Base-by-base conservation (phyloP, 1,140 invertebrate genomes). In the Bombus soroeensis region DNA sequence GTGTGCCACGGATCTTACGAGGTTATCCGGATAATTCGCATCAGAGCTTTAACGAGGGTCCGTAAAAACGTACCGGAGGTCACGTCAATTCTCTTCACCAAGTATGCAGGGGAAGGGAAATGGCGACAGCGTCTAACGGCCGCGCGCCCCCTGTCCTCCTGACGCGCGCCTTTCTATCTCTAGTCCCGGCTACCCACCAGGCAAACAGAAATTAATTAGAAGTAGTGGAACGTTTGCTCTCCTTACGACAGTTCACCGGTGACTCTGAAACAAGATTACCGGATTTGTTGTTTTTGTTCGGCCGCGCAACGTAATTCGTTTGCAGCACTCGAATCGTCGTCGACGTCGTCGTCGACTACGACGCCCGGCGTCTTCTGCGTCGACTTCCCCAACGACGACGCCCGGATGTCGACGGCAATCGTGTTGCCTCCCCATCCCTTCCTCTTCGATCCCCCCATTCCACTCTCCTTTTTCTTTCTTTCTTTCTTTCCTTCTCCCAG, bases 181-280 rank as follows among this genome's bases (percentile, higher is more conserved):
- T 34, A 53, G 18, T 0, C 8, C 47, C 28, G 43, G 78, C 85
- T 66, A 83, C 83, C 47, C 88, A 76, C 73, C 90, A 81, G 76
- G 86, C 91, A 92, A 93, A 93, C 89, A 93, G 90, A 92, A 93
- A 92, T 92, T 93, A 93, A 93, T 93, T 93, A 92, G 91, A 92
- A 91, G 88, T 90, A 87, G 85, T 88, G 85, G 90, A 90, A 88
- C 84, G 86, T 91, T 89, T 85, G 74, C 83, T 89, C 83, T 78
- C 84, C 84, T 89, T 88, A 89, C 83, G 90, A 88, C 79, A 85
- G 83, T 88, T 90, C 77, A 83, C 80, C 87, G 78, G 75, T 87
- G 76, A 87, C 83, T 86, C 86, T 86, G 86, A 89, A 92, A 89
- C 89, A 92, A 91, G 92, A 91, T 92, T 92, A 93, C 89, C 80